Evolutionary conservation across 2,113 vertebrate species (phyloP).

Genomic region (Oreochromis niloticus): DNA sequence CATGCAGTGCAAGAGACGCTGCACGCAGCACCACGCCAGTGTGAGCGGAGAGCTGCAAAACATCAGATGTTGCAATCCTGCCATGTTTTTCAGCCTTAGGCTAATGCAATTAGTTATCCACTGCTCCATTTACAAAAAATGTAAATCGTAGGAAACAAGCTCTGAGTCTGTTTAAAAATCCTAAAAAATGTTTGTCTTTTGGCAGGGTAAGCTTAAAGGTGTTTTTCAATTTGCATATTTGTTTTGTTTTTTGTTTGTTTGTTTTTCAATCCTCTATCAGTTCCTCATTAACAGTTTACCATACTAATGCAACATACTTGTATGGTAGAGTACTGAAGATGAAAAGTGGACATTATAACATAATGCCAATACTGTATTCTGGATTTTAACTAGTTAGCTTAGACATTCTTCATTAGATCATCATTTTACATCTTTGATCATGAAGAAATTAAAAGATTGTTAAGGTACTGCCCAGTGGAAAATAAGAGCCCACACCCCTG

Average conservation of each 20-base stretch:
- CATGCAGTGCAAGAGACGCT: neutral
- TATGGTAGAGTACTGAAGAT: rapidly evolving
- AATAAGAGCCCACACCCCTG: neutral
- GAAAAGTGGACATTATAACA: neutral
- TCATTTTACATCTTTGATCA: neutral
- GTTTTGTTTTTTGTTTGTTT: neutral
- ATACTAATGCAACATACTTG: neutral
- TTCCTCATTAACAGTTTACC: neutral
- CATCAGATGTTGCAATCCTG: neutral
- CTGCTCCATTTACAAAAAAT: neutral
- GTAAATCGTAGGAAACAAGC: neutral
- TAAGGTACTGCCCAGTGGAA: rapidly evolving
- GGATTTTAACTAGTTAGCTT: neutral
- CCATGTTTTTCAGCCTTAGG: neutral
- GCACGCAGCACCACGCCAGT: neutral
- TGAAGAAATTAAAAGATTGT: neutral
- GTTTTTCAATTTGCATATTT: neutral
- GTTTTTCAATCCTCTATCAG: neutral
- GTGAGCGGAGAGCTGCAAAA: neutral
- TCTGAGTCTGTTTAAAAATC: neutral
- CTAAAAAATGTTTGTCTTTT: neutral
- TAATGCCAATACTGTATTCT: neutral
- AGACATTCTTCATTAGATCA: neutral
- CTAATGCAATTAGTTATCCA: neutral
- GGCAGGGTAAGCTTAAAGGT: neutral